Evolutionary conservation across 2,797 vertebrate species (phyloP), one percentile per base, ranked within the genome.

Genomic region (Eupleurogrammus muticus): DNA sequence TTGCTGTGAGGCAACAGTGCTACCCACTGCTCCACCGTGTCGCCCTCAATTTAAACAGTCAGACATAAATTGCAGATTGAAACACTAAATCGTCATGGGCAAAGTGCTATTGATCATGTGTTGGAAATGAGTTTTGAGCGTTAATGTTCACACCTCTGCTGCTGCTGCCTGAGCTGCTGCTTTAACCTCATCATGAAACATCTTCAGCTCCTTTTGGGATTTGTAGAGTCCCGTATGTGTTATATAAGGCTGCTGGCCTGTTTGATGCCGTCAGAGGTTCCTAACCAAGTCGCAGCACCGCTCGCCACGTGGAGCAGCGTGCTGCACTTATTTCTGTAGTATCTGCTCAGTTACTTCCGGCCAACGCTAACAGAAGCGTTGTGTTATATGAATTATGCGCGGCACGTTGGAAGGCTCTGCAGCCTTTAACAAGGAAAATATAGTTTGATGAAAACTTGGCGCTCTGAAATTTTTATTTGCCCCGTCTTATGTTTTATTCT

Each of bases 361-460:
- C 63, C 74, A n/a, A n/a, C 79, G 21, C 53, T 70, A 69, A 56
- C 55, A 66, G 64, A 73, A 59, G 62, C 46, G 60, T 63, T 72
- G 70, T 59, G 55, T 34, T 0, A 14, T 11, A 76, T 84, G 47
- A 87, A 86, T 88, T 83, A 88, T 85, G 75, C 61, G 80, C 40
- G 49, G 20, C 70, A 57, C 68, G 74, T 83, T 55, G 9, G 49
- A 77, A 68, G 46, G 24, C 40, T 75, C 35, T 21, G 13, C 12
- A 57, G 42, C 49, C 51, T 66, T 73, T 61, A 44, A 61, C 57
- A 52, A 51, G 13, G 20, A 47, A 76, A 68, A 59, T 65, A 47
- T 73, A 50, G 20, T 49, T 51, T 50, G 67, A 67, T 73, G 51
- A 63, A 63, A 66, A 38, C 52, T 19, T 24, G n/a, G 69, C 52